These are phyloP conservation scores for Bucorvus abyssinicus DNA, from an alignment of 2,797 vertebrate genomes.

Conservation along the genomic window DNA sequence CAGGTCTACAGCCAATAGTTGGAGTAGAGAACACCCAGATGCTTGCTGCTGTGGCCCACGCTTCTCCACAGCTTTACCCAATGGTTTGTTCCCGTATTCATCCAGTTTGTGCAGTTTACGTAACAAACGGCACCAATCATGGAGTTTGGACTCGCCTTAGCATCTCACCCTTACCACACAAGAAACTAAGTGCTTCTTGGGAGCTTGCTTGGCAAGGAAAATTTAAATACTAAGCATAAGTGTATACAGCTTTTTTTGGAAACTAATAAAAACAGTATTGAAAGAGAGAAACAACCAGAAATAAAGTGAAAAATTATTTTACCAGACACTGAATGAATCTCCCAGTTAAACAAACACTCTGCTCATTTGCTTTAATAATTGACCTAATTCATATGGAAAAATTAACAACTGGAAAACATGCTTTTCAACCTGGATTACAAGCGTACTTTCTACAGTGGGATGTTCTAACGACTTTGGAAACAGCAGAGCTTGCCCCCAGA, in stretches of 20 bases:
- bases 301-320: neutral
- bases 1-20: neutral
- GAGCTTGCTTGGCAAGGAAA: neutral
- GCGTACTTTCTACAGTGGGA: neutral
- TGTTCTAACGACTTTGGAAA: neutral
- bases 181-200: neutral
- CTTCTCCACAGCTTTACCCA: neutral
- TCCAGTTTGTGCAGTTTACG: neutral
- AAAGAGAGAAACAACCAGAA: neutral
- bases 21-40: neutral
- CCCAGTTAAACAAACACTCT: neutral
- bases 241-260: neutral
- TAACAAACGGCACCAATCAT: neutral
- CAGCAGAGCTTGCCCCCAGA: neutral
- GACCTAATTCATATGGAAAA: neutral
- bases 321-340: neutral
- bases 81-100: neutral
- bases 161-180: neutral
- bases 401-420: neutral
- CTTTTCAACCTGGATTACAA: neutral
- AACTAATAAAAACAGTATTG: neutral
- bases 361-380: neutral
- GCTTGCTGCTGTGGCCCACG: neutral
- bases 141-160: neutral
- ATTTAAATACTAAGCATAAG: neutral